Base-by-base conservation (phyloP, 2,888 invertebrate genomes). In the Emesis russula region DNA sequence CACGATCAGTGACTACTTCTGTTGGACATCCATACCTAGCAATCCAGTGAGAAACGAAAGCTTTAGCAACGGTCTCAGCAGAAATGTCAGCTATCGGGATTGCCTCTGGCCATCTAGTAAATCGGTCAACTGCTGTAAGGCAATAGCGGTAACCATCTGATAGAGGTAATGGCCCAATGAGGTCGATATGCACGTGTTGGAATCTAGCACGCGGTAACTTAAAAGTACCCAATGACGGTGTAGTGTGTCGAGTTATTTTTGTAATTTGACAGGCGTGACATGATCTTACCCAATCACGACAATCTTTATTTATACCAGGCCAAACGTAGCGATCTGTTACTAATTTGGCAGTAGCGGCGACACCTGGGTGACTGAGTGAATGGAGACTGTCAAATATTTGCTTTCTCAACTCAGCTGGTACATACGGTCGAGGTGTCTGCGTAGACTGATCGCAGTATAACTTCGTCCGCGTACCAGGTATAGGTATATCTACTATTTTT, bases 191-290 rank as follows among this genome's bases (percentile, higher is more conserved):
- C 0, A 96, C 77, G 3, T 76, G 96, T 95, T 25, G 92, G 90
- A 86, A 96, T 96, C 3, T 82, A 0, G 73, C 78, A 0, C 87
- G 78, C 0, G 95, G 94, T 31, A 86, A 25, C 94, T 4, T 81
- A 5, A 63, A 96, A 94, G 0, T 81, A 73, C 1, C 87, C 83
- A 1, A 91, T 9, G 2, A 95, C 95, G 81, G 13, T 38, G 94
- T 53, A 6, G 75, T n/a, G 82, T 96, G 96, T 6, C 70, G 70
- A 13, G 70, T 81, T 36, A 97, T 87, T 84, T 97, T 97, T 1
- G 94, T 71, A 15, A 86, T 79, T 79, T 96, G 97, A 80, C 96
- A 97, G 0, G 66, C 36, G 3, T 94, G 11, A 74, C 96, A 96
- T 7, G 85, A 74, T 58, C 89, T 86, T 0, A 93, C 85, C 95